Percentiles rank a stretch among this genome's conserved stretches.
Conservation (phyloP, 2,797 vertebrate species). For the Holocentrus rufus region DNA sequence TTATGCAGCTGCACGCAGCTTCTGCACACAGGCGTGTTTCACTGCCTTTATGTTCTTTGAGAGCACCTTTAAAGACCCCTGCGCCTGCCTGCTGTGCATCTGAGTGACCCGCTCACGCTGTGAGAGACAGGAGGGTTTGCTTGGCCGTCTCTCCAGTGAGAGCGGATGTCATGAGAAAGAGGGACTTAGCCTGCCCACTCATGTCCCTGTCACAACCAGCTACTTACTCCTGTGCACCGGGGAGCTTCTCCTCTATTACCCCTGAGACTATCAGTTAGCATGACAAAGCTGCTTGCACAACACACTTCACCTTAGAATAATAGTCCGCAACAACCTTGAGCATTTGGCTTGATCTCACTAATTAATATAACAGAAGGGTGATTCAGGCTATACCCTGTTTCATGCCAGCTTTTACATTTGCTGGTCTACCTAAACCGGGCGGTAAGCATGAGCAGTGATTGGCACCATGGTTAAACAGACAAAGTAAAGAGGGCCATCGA, state of each 20-base stretch:
- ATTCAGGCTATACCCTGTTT: no score
- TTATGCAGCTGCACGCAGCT: no score
- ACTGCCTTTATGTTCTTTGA: background rate
- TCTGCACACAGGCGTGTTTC: background rate
- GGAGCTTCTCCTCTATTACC: background rate
- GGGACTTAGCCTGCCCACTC: constrained; percentile 22
- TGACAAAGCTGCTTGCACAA: background rate
- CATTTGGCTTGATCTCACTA: no score
- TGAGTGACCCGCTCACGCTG: constrained; percentile 27
- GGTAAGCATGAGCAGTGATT: no score
- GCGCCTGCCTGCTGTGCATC: background rate
- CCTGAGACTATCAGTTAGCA: background rate
- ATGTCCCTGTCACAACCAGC: constrained; percentile 23
- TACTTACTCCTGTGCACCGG: no score
- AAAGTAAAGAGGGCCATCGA: no score
- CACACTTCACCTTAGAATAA: no score
- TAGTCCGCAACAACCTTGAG: no score
- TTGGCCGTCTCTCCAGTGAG: constrained; percentile 43
- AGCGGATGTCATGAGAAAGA: constrained; percentile 28
- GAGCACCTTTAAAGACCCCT: background rate
- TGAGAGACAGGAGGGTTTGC: constrained; percentile 18
- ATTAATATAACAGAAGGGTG: no score
- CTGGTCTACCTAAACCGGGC: no score
- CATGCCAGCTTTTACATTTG: no score
- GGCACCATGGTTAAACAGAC: no score